A percentile compares a stretch with the other conserved stretches of the same genome.
These are phyloP conservation scores for Tiliacea citrago DNA, from an alignment of 2,888 invertebrate species.

Conservation along the genomic window DNA sequence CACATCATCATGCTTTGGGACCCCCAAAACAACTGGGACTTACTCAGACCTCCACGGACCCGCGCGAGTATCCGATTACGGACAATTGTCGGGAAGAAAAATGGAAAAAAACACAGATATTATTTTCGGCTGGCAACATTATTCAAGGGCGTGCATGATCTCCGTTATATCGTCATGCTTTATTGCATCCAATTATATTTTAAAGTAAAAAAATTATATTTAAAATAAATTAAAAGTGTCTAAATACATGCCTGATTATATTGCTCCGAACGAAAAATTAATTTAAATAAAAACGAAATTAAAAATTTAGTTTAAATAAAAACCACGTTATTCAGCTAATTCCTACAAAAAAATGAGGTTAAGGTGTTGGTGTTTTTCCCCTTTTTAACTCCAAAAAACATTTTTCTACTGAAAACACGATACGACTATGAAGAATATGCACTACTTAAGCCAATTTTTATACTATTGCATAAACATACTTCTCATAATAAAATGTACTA, in stretches of 20 bases:
- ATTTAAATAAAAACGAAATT: constrained; percentile 61
- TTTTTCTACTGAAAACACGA: constrained; percentile 22
- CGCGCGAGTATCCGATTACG: constrained; percentile 89
- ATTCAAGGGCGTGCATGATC: constrained; percentile 66
- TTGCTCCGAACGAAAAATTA: constrained; percentile 63
- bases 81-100: constrained; percentile 85
- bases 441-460: constrained; percentile 7
- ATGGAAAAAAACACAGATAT: constrained; percentile 85
- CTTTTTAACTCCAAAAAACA: neutral
- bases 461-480: neutral
- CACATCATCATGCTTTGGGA: constrained; percentile 75
- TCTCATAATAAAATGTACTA: neutral
- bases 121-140: constrained; percentile 78
- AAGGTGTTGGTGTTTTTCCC: constrained; percentile 73
- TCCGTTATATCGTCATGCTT: constrained; percentile 62
- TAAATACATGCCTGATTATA: constrained; percentile 68
- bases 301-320: constrained; percentile 60
- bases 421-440: neutral
- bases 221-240: constrained; percentile 58
- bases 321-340: constrained; percentile 74
- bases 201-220: neutral
- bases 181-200: constrained; percentile 53
- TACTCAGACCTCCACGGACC: constrained; percentile 89
- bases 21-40: constrained; percentile 78
- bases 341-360: constrained; percentile 75